Evolutionary conservation across 1,140 invertebrate genomes (phyloP), one percentile per base, ranked within the genome.

Genomic region (Pachyrhynchus sulphureomaculatus): DNA sequence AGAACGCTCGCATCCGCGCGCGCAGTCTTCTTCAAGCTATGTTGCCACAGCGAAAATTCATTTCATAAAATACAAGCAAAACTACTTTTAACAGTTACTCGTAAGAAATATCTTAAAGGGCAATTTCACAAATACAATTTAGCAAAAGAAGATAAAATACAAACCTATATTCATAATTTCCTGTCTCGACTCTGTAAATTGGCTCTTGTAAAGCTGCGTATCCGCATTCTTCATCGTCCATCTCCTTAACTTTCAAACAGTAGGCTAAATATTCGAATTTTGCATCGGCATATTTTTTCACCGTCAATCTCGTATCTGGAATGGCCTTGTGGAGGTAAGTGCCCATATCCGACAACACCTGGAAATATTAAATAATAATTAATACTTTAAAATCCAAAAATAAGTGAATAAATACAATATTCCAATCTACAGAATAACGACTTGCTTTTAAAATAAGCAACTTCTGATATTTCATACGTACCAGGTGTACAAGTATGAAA

Each of bases 221-320:
- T 54, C 89, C 90, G 66, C 95, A 93, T 73, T 99, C 96, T 76
- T 99, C 96, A 77, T 99, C 97, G 72, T 99, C 96, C 90, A 99
- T 92, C 82, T 99, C 97, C 75, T 93, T 94, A 0, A 93, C 91
- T 82, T 99, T 99, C 34, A 99, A 78, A 76, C 96, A 99, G 77
- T 99, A 99, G 0, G 96, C 98, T 15, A 99, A 79, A 78, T 99
- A 99, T 75, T 98, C 96, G 80, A 98, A 99, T 79, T 99, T 99
- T 0, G 91, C 90, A 80, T 99, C 95, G 0, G 93, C 92, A 78
- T 99, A 99, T 74, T 98, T 69, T 68, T 93, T 91, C 26, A 99
- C 96, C 0, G 97, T 99, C 24, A 99, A 78, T 74, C 95, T 90
- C 0, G 96, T 99, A 72, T 99, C 97, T 1, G 96, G 96, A 68